These are phyloP conservation scores for Pseudobourletiella spinata DNA, from an alignment of 1,140 invertebrate species.

Conservation along the genomic window DNA sequence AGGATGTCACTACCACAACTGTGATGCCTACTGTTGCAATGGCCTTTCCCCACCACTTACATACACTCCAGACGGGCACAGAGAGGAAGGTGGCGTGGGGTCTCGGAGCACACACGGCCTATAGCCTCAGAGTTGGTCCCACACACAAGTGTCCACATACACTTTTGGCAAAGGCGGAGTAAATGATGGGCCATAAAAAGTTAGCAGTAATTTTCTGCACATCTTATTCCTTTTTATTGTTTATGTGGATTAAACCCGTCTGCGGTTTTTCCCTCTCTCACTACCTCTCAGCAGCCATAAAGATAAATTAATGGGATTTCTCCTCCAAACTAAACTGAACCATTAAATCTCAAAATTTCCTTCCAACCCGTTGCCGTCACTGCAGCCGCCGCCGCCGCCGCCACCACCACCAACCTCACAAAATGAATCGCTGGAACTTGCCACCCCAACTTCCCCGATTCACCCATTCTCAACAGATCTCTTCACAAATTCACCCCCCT, in stretches of 20 bases:
- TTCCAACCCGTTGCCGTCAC: background rate
- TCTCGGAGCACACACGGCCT: background rate
- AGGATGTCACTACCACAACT: too few relatives aligned
- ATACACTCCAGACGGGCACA: background rate
- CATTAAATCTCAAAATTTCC: constrained; percentile 8
- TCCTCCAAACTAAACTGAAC: constrained; percentile 1
- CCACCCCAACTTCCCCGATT: too few relatives aligned
- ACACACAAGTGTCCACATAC: background rate
- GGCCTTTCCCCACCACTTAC: too few relatives aligned
- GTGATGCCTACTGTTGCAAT: too few relatives aligned
- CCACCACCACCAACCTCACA: background rate
- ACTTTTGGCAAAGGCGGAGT: background rate
- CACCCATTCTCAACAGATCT: background rate
- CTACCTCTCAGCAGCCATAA: background rate
- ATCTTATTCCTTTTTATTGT: constrained; percentile 7
- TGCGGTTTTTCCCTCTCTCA: background rate
- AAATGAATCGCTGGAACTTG: too few relatives aligned
- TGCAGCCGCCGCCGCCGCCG: background rate
- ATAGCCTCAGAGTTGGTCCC: background rate
- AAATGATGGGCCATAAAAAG: constrained; percentile 5
- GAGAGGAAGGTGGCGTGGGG: background rate
- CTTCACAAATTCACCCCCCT: background rate
- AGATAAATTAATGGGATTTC: constrained; percentile 10
- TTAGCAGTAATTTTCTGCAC: constrained; percentile 1
- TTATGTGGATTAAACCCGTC: background rate